phyloP scores from a whole-genome alignment of 2,797 vertebrate genomes.

The Anabacerthia variegaticeps region DNA sequence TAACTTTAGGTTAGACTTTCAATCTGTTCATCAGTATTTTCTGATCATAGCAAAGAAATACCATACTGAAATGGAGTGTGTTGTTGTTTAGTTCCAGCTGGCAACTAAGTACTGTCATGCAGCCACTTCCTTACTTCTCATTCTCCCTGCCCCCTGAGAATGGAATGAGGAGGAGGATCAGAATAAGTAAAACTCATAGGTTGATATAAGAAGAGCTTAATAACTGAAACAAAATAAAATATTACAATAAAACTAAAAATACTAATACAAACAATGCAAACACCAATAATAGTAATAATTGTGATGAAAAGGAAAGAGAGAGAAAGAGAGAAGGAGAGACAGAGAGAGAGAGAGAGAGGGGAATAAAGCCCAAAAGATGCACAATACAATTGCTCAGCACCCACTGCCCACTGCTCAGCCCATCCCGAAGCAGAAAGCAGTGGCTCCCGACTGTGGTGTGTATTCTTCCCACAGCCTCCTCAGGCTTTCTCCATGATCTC shows the following conservation, averaged over 20 bases:
- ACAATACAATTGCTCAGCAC: background rate
- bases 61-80: background rate
- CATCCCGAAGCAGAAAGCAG: background rate
- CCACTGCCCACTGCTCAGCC: background rate
- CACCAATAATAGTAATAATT: background rate
- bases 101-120: background rate
- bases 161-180: background rate
- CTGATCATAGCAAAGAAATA: background rate
- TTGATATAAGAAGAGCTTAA: background rate
- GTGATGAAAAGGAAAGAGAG: background rate
- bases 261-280: too few relatives aligned
- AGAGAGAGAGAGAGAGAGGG: background rate
- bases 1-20: background rate
- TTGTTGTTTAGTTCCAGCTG: background rate
- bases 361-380: background rate
- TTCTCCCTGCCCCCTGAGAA: accelerated
- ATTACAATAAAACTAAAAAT: background rate
- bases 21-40: background rate
- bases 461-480: background rate
- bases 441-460: background rate
- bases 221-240: background rate
- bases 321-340: background rate
- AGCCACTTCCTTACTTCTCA: background rate
- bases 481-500: background rate
- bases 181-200: background rate